Evolutionary conservation across 2,113 vertebrate genomes (phyloP).

Genomic region (Neotragus moschatus): DNA sequence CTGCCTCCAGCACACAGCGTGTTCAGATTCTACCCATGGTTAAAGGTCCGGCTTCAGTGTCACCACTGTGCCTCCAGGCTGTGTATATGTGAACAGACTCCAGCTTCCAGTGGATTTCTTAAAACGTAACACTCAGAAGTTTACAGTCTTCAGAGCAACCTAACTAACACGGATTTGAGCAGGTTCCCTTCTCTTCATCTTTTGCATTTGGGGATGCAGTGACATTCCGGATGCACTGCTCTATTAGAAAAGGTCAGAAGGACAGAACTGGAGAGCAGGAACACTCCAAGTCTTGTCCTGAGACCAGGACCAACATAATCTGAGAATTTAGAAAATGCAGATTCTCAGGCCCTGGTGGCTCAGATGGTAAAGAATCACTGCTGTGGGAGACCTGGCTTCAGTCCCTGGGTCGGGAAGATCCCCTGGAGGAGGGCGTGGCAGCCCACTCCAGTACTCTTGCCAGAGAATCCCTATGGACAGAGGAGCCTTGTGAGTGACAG

Average conservation of each 20-base stretch:
- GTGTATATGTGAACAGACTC: background rate
- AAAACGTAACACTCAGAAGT: background rate
- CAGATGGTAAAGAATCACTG: background rate
- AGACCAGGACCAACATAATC: background rate
- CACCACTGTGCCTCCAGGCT: background rate
- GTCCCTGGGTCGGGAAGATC: background rate
- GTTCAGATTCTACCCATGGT: background rate
- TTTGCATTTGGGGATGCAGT: background rate
- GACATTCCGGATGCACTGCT: too few species aligned
- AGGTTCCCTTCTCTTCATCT: background rate
- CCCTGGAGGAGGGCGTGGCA: background rate
- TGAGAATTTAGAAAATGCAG: background rate
- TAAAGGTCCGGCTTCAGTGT: background rate
- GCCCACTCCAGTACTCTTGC: background rate
- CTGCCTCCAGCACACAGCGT: background rate
- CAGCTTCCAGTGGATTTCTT: background rate
- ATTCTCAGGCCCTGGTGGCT: background rate
- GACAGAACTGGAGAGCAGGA: background rate
- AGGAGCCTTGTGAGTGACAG: background rate
- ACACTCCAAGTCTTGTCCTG: background rate
- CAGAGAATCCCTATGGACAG: background rate
- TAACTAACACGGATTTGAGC: background rate
- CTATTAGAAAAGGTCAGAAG: background rate
- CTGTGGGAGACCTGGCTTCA: background rate
- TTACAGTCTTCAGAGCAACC: background rate